Evolutionary conservation across 2,888 invertebrate genomes (phyloP).

Genomic region (Noctua janthe): DNA sequence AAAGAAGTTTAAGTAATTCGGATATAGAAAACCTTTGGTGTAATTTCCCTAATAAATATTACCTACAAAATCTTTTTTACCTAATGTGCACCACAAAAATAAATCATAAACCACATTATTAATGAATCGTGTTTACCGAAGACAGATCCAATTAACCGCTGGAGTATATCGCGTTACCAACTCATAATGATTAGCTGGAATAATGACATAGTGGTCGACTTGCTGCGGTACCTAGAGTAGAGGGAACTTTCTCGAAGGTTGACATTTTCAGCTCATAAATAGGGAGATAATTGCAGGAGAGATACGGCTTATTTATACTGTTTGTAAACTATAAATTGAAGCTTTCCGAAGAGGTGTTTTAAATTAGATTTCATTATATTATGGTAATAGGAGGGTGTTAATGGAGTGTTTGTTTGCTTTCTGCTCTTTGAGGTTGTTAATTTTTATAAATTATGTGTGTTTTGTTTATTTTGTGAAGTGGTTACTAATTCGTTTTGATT

Average conservation of each 20-base stretch:
- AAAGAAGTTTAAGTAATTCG: not conserved
- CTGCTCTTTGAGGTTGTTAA: not conserved
- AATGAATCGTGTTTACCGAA: slow-evolving; percentile 55
- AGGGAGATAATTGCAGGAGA: slow-evolving; percentile 83
- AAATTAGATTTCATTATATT: slow-evolving; percentile 56
- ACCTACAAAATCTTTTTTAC: not conserved
- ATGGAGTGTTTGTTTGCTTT: slow-evolving; percentile 46
- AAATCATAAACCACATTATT: slow-evolving; percentile 38
- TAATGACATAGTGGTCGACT: slow-evolving; percentile 73
- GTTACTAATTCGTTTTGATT: not conserved
- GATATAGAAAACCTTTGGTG: not conserved
- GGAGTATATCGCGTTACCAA: slow-evolving; percentile 69
- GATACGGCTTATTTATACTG: slow-evolving; percentile 80
- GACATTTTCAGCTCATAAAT: slow-evolving; percentile 82
- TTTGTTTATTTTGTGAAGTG: slow-evolving; percentile 7
- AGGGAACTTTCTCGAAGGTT: slow-evolving; percentile 76
- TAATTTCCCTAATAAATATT: not conserved
- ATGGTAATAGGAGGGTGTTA: slow-evolving; percentile 46
- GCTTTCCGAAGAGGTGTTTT: slow-evolving; percentile 58
- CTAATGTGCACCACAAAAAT: slow-evolving; percentile 12
- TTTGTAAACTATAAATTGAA: slow-evolving; percentile 72
- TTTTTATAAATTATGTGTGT: slow-evolving; percentile 23
- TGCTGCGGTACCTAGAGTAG: slow-evolving; percentile 55
- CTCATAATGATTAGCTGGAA: slow-evolving; percentile 75
- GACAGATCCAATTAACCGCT: slow-evolving; percentile 64